phyloP scores from a whole-genome alignment of 1,140 invertebrate genomes.

The Drosophila murphyi region DNA sequence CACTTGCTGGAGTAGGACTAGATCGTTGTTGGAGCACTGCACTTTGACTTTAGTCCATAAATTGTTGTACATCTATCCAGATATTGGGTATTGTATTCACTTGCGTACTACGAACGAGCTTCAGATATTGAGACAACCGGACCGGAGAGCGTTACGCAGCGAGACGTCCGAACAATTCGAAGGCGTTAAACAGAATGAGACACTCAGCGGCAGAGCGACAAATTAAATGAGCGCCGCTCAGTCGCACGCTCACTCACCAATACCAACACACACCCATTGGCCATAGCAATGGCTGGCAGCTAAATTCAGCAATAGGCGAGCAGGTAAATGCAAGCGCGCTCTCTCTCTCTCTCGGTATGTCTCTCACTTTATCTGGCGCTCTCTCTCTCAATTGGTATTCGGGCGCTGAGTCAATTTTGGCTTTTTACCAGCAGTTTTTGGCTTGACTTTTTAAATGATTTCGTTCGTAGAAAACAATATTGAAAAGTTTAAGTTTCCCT shows the following conservation, averaged over 20 bases:
- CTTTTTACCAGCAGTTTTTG: constrained; percentile 26
- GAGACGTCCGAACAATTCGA: constrained; percentile 40
- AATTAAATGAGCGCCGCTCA: constrained; percentile 39
- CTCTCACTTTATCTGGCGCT: constrained; percentile 7
- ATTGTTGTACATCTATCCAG: constrained; percentile 18
- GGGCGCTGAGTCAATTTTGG: constrained; percentile 31
- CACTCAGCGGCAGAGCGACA: constrained; percentile 31
- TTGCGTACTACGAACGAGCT: constrained; percentile 23
- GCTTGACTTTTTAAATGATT: constrained; percentile 11
- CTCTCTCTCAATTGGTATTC: constrained; percentile 9
- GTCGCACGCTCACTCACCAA: neutral
- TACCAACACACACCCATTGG: neutral
- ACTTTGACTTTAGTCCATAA: constrained; percentile 5
- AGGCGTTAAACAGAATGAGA: constrained; percentile 47
- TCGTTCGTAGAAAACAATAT: neutral
- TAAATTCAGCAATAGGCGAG: constrained; percentile 56
- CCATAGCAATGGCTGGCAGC: constrained; percentile 29
- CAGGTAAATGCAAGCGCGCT: constrained; percentile 45
- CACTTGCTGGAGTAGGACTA: neutral
- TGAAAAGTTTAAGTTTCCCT: neutral
- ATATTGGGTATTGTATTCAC: constrained; percentile 14
- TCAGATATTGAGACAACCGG: constrained; percentile 9
- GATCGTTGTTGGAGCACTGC: constrained; percentile 2
- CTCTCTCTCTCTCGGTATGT: constrained; percentile 7
- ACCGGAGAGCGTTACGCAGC: constrained; percentile 19